Evolutionary conservation across 2,888 invertebrate genomes (phyloP).

Genomic region (Drymonia ruficornis): DNA sequence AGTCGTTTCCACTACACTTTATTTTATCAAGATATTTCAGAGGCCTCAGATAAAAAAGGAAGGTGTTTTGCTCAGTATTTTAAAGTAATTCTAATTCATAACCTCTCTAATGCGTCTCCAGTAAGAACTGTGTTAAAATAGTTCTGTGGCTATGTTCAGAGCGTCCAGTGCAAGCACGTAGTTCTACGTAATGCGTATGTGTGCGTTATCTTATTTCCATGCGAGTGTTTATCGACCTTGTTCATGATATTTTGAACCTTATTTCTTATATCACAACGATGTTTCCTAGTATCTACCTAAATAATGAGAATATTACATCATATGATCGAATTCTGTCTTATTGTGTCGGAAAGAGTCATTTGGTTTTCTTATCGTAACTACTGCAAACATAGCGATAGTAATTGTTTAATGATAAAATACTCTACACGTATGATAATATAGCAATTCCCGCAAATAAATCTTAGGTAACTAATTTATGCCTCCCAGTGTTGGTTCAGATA

Average conservation of each 20-base stretch:
- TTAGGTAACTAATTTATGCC: too few species aligned
- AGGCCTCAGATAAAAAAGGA: not conserved
- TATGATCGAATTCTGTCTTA: not conserved
- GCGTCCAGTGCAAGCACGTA: conserved; percentile 15
- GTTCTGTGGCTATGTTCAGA: conserved; percentile 31
- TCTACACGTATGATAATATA: not conserved
- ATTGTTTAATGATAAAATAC: conserved; percentile 1
- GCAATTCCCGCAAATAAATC: not conserved
- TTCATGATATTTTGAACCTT: conserved; percentile 17
- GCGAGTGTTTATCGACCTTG: conserved; percentile 14
- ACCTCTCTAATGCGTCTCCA: conserved; percentile 28
- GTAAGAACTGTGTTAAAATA: conserved; percentile 24
- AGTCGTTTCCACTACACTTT: conserved; percentile 8
- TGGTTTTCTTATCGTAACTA: not conserved
- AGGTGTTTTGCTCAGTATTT: not conserved
- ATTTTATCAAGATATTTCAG: conserved; percentile 8
- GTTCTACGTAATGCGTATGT: conserved; percentile 12
- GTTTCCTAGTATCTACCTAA: not conserved
- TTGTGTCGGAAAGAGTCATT: not conserved
- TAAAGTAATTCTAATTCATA: conserved; percentile 16
- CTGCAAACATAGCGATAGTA: not conserved
- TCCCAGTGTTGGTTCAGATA: too few species aligned
- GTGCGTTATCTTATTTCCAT: conserved; percentile 28
- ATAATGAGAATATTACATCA: not conserved
- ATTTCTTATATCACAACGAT: conserved; percentile 5